Percentiles rank a stretch among this genome's conserved stretches.
Evolutionary conservation across 23 tunicate genomes (phyloP).

Genomic region (Phallusia fumigata): DNA sequence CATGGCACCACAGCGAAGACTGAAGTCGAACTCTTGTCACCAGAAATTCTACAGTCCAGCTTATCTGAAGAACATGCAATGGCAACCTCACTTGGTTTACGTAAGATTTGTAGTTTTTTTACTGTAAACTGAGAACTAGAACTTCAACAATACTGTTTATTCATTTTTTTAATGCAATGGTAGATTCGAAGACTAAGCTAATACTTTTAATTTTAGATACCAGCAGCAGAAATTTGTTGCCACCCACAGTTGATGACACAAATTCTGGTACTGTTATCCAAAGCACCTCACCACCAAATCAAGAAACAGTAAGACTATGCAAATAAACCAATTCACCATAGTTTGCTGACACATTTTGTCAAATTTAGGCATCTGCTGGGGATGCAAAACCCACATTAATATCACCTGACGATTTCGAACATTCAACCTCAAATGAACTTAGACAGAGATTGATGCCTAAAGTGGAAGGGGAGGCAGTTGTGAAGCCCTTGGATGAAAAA

Average conservation of each 20-base stretch:
- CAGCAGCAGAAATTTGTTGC: neutral
- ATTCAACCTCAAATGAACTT: slow-evolving; percentile 38
- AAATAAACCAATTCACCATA: neutral
- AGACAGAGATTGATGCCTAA: slow-evolving; percentile 26
- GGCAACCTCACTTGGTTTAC: slow-evolving; percentile 5
- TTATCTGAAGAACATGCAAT: neutral
- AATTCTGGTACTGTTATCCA: neutral
- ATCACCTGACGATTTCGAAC: slow-evolving; percentile 82
- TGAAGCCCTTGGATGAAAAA: slow-evolving; percentile 17
- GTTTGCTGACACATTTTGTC: neutral
- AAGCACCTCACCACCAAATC: neutral
- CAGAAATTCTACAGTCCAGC: slow-evolving; percentile 21
- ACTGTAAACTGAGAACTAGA: too few relatives aligned
- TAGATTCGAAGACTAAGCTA: too few relatives aligned
- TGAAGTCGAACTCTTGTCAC: slow-evolving; percentile 28
- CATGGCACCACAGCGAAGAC: slow-evolving; percentile 30
- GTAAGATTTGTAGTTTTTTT: neutral
- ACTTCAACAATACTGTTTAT: too few relatives aligned
- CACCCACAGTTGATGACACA: neutral
- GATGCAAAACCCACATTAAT: slow-evolving; percentile 44
- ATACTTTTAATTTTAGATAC: neutral
- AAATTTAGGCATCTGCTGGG: neutral
- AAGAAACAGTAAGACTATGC: slow-evolving; percentile 1
- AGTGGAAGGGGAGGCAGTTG: neutral
- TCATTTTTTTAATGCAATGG: too few relatives aligned